Percentiles rank a stretch among this genome's conserved stretches.
These are phyloP conservation scores for Chymomyza procnemis DNA, from an alignment of 2,888 invertebrate genomes.

Conservation along the genomic window DNA sequence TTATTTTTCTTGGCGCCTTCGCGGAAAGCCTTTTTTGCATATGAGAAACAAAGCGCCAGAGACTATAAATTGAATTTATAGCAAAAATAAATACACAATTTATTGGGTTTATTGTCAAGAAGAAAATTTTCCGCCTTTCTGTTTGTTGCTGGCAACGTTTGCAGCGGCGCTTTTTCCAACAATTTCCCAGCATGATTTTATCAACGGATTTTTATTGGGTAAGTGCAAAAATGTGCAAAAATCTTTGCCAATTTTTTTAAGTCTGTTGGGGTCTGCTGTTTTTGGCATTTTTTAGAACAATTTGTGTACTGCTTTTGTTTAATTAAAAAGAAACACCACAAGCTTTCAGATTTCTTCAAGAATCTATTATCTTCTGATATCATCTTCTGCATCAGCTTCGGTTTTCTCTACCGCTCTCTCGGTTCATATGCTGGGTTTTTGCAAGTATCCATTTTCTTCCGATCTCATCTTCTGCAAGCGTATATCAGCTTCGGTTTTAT, in stretches of 20 bases:
- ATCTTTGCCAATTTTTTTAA: neutral
- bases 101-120: conserved; percentile 1
- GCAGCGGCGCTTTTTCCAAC: neutral
- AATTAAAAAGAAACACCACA: no score
- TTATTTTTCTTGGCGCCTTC: conserved; percentile 12
- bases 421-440: no score
- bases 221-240: conserved; percentile 23
- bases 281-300: no score
- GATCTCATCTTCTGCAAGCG: neutral
- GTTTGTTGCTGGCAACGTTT: neutral
- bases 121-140: conserved; percentile 9
- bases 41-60: neutral
- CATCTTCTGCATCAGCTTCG: no score
- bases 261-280: no score
- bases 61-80: conserved; percentile 5
- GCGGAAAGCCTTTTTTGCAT: neutral
- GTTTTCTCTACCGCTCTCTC: no score
- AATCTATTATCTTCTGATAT: no score
- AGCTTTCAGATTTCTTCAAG: no score
- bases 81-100: conserved; percentile 8
- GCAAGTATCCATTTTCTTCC: no score
- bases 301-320: no score
- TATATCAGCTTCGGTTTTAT: neutral
- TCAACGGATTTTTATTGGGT: conserved; percentile 60
- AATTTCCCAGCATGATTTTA: conserved; percentile 43